Base-by-base conservation (phyloP, 2,888 invertebrate species). In the Phengaris arion region DNA sequence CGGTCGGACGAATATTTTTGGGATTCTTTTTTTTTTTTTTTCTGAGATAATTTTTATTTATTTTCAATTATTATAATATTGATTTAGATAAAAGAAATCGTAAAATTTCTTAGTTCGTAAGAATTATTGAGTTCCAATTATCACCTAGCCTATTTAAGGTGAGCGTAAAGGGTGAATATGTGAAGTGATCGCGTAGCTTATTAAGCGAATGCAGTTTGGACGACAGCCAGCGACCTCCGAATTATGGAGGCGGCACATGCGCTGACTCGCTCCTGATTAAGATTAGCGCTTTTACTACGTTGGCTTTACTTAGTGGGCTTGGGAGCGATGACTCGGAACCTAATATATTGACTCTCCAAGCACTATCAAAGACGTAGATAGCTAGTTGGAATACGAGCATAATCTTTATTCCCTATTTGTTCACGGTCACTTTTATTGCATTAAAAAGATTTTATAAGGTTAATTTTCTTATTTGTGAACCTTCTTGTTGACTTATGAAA, bases 231-330 rank as follows among this genome's bases (percentile, higher is more conserved):
- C 73, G 74, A 79, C 78, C 77, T 78, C 80, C 81, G 81, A 82
- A 80, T 86, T 86, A 84, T 84, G 83, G 81, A 79, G 83, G 83
- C 83, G 83, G 79, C 77, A 72, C 72, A 77, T 79, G 81, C 82
- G 81, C 81, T 78, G 83, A 84, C 82, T 86, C 85, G 81, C 83
- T 84, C 77, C 83, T 84, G 84, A 86, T 86, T 87, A 87, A 87
- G 86, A 87, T 86, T 86, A 86, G 82, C 83, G 82, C 74, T 75
- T 70, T 70, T 75, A 57, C 57, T 57, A 46, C 57, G 55, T 55
- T 55, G 69, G 70, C 69, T 70, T 70, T 75, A 75, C 70, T 69
- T 70, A 75, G 70, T 70, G 75, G 57, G 51, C 75, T 59, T 54
- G 72, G 54, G 54, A 72, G 72, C 72, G 72, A 72, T 72, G 72